Evolutionary conservation across 37 sponge, comb jelly and placozoan species (phyloP).

Genomic region (Geodia barretti): DNA sequence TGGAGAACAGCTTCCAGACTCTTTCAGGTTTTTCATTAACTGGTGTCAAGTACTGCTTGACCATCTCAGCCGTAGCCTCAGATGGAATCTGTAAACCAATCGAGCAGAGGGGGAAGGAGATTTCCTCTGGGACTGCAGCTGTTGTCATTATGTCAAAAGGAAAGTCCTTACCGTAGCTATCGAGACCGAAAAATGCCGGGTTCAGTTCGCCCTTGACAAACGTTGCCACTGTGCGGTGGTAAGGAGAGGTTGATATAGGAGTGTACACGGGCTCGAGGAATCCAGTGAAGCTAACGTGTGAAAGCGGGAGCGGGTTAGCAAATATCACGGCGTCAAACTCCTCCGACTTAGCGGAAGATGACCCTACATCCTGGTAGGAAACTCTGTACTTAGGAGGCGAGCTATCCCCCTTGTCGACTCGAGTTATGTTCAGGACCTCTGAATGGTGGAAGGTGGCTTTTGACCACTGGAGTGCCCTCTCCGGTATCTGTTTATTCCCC

Average conservation of each 20-base stretch:
- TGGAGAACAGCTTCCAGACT: constrained; percentile 80
- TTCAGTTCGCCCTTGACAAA: constrained; percentile 74
- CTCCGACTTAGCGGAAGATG: neutral
- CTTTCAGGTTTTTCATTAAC: constrained; percentile 34
- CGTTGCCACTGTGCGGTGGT: constrained; percentile 79
- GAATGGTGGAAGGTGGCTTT: constrained; percentile 45
- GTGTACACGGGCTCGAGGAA: constrained; percentile 62
- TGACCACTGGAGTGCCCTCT: constrained; percentile 61
- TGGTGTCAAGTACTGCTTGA: constrained; percentile 38
- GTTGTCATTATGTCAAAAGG: constrained; percentile 67
- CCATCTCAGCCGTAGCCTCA: constrained; percentile 34
- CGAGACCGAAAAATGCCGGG: constrained; percentile 50
- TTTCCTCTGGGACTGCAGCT: constrained; percentile 8
- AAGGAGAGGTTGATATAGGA: constrained; percentile 36
- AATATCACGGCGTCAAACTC: constrained; percentile 79
- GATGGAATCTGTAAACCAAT: constrained; percentile 62
- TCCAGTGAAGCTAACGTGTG: constrained; percentile 57
- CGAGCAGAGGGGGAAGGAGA: constrained; percentile 48
- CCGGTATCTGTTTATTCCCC: constrained; percentile 77
- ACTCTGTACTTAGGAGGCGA: neutral
- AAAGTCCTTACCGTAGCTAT: constrained; percentile 12
- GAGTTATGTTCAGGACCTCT: constrained; percentile 45
- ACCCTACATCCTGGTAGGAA: neutral
- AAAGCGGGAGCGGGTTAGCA: constrained; percentile 67
- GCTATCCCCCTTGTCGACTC: constrained; percentile 7